A percentile compares a stretch with the other conserved stretches of the same genome.
Evolutionary conservation across 2,113 vertebrate species (phyloP).

Genomic region (Eublepharis macularius): DNA sequence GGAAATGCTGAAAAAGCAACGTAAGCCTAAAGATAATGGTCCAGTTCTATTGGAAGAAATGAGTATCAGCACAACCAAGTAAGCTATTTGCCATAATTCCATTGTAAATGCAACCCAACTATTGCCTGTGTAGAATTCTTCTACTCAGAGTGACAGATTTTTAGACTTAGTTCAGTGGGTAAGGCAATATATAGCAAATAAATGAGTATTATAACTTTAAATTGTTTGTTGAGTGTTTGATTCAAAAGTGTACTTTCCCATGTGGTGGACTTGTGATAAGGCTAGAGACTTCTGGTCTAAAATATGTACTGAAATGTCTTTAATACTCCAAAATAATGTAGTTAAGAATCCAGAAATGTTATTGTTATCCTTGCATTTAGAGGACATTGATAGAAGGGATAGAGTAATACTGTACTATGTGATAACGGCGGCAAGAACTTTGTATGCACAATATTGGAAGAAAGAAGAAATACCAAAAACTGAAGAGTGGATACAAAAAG

Average conservation of each 20-base stretch:
- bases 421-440: no score
- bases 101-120: neutral
- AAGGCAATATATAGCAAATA: neutral
- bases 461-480: no score
- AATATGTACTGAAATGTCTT: no score
- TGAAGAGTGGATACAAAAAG: no score
- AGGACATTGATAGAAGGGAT: no score
- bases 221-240: neutral
- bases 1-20: conserved; percentile 78
- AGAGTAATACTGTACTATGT: no score
- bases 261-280: no score
- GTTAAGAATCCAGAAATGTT: no score
- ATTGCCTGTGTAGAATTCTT: neutral
- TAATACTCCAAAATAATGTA: no score
- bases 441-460: no score
- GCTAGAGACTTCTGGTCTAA: no score
- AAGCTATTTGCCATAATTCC: conserved; percentile 32
- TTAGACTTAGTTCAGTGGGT: neutral
- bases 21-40: conserved; percentile 56
- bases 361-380: no score
- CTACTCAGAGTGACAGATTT: neutral
- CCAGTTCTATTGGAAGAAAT: conserved; percentile 41
- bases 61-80: conserved; percentile 45
- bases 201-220: neutral
- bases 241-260: neutral